phyloP scores from a whole-genome alignment of 92 coral and sea anemone genomes.

The Umimayanthus kanabou region DNA sequence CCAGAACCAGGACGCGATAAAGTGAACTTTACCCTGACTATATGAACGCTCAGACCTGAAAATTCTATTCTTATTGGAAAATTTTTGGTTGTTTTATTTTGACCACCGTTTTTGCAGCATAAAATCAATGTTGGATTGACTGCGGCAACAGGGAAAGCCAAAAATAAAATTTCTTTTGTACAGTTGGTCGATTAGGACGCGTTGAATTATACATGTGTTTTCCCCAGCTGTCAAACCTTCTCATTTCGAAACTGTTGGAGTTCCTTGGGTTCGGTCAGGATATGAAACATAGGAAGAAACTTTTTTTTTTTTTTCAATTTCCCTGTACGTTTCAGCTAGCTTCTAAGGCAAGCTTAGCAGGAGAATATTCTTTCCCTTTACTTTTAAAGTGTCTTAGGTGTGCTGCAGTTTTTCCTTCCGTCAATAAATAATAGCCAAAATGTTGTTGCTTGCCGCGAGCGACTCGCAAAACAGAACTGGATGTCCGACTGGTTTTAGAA shows the following conservation, averaged over 20 bases:
- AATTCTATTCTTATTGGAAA: not conserved
- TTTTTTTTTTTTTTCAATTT: not conserved
- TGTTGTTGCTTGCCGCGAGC: not conserved
- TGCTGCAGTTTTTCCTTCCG: not conserved
- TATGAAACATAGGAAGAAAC: not conserved
- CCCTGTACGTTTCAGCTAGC: not conserved
- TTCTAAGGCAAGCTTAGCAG: not conserved
- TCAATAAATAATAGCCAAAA: not conserved
- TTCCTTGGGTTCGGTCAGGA: not conserved
- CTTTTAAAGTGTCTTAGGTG: not conserved
- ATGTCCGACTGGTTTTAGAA: slow-evolving; percentile 15
- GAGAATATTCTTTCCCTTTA: not conserved
- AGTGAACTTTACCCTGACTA: not conserved
- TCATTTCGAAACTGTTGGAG: slow-evolving; percentile 21
- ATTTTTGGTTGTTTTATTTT: not conserved
- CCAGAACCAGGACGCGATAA: slow-evolving; percentile 33
- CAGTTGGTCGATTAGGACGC: slow-evolving; percentile 40
- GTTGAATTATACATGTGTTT: slow-evolving; percentile 36
- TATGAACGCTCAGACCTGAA: not conserved
- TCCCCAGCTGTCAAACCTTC: slow-evolving; percentile 36
- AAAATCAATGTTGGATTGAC: not conserved
- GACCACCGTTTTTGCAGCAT: not conserved
- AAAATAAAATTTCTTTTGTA: slow-evolving; percentile 9
- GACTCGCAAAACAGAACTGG: slow-evolving; percentile 23
- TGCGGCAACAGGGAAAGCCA: slow-evolving; percentile 30